Evolutionary conservation across 1,140 invertebrate genomes (phyloP), one percentile per base, ranked within the genome.

Genomic region (Drosophila repletoides): DNA sequence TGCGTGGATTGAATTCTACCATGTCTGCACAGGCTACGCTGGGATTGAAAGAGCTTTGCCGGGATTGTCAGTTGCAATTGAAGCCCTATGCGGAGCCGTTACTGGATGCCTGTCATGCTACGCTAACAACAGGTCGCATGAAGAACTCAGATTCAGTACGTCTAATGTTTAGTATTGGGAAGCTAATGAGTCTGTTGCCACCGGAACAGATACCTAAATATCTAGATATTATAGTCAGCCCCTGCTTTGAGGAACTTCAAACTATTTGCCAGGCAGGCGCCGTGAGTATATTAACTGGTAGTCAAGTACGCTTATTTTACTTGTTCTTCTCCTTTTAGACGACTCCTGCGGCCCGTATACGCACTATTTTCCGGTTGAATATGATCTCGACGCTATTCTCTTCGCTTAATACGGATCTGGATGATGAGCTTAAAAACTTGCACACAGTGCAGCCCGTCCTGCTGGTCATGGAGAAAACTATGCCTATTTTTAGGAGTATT

Each of bases 1-100:
- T 95, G 1, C 93, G 94, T 43, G 94, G 92, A 24, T 91, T 96
- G 1, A 94, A 94, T 69, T 90, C 93, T 0, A 92, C 95, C 10
- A 93, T 95, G n/a, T 92, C 95, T 0, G 92, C 93, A 1, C 92
- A 94, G 48, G 96, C 97, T 0, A 97, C 96, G 6, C 93, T 97
- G 90, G 96, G 97, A 2, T 91, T 98, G 0, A 96, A 97, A 83
- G 96, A 97, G 72, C 93, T 98, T 15, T 94, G 95, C 1, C 91
- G 94, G 12, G 96, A 97, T 84, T 97, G 96, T 86, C 92, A 93
- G 56, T 86, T 92, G 3, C 92, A 94, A 79, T 91, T 98, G 15
- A 91, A 92, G 34, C 94, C 95, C 0, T 95, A 94, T 70, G 94
- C 95, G 0, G 93, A 93, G 46, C 93, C 94, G 55, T 93, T 97